Conservation (phyloP, 2,888 invertebrate genomes). For the Nomada fucata region DNA sequence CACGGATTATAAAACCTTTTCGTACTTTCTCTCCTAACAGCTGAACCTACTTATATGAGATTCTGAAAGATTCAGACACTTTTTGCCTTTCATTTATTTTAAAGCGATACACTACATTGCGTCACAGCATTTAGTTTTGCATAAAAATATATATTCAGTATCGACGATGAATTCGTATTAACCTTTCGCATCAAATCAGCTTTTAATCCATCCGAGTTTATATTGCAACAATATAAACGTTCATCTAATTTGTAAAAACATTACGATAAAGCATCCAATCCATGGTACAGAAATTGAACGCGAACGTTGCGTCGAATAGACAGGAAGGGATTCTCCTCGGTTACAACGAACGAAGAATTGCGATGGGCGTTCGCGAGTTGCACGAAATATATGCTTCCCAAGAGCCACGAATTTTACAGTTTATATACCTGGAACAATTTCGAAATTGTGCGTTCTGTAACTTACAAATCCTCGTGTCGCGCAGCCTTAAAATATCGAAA, state of each 20-base stretch:
- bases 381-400: background rate
- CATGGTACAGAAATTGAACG: too few species aligned
- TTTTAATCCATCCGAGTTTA: background rate
- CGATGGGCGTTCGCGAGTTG: background rate
- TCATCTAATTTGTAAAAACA: too few species aligned
- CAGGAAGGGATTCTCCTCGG: background rate
- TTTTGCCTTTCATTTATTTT: background rate
- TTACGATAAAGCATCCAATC: too few species aligned
- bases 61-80: too few species aligned
- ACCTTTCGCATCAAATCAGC: constrained; percentile 12
- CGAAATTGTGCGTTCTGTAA: background rate
- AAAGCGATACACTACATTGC: background rate
- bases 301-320: background rate
- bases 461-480: background rate
- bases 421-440: background rate
- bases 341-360: background rate
- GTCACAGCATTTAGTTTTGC: background rate
- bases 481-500: constrained; percentile 18
- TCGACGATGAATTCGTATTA: constrained; percentile 10
- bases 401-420: background rate
- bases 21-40: too few species aligned
- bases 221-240: too few species aligned
- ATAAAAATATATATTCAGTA: constrained; percentile 14
- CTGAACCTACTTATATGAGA: too few species aligned
- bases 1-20: too few species aligned